Percentiles rank a stretch among this genome's conserved stretches.
These are phyloP conservation scores for Pyralis farinalis DNA, from an alignment of 2,888 invertebrate species.

Conservation along the genomic window DNA sequence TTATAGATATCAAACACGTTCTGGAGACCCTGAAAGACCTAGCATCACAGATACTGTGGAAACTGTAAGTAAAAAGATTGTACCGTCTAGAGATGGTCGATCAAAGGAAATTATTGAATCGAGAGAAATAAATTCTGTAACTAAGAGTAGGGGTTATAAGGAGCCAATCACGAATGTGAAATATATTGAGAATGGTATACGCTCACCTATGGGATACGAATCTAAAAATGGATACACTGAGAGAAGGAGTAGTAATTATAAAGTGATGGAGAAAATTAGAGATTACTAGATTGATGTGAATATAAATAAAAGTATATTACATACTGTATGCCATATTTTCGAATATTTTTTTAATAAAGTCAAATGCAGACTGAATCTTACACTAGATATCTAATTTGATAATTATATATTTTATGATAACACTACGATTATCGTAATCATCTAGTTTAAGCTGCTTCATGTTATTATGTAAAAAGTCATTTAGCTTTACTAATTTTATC, in stretches of 20 bases:
- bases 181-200: conserved; percentile 77
- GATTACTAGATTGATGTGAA: conserved; percentile 55
- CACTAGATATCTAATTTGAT: conserved; percentile 56
- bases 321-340: conserved; percentile 56
- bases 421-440: conserved; percentile 37
- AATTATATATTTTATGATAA: conserved; percentile 41
- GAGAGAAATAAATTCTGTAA: conserved; percentile 85
- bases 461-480: conserved; percentile 71
- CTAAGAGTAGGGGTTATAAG: conserved; percentile 82
- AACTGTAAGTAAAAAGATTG: conserved; percentile 84
- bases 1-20: conserved; percentile 84
- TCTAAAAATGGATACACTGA: conserved; percentile 64
- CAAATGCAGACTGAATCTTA: conserved; percentile 66
- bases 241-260: conserved; percentile 69
- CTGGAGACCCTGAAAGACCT: conserved; percentile 84
- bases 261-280: conserved; percentile 69
- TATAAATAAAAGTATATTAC: conserved; percentile 9
- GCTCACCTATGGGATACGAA: conserved; percentile 56
- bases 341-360: conserved; percentile 46
- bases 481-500: conserved; percentile 75
- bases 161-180: conserved; percentile 70
- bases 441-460: conserved; percentile 44
- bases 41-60: conserved; percentile 87
- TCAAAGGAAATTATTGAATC: conserved; percentile 86
- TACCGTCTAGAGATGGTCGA: conserved; percentile 83